phyloP scores from a whole-genome alignment of 2,888 invertebrate genomes.

The Mamestra brassicae region DNA sequence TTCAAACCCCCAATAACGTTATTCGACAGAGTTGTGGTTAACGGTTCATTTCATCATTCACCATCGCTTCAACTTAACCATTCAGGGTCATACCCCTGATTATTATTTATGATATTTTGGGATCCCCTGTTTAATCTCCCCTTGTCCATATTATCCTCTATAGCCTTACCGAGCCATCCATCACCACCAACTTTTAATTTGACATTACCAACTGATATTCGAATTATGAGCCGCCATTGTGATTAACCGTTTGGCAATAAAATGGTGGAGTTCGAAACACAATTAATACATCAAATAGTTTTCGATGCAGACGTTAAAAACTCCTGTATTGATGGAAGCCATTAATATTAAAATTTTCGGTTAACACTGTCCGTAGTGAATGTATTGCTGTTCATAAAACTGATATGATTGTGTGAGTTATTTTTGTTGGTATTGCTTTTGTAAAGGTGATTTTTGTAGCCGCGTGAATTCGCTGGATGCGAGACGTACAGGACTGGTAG shows the following conservation, averaged over 20 bases:
- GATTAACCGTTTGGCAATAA: slow-evolving; percentile 30
- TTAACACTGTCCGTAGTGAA: slow-evolving; percentile 34
- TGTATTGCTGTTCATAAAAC: slow-evolving; percentile 45
- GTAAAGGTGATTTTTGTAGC: background rate
- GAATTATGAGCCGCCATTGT: slow-evolving; percentile 33
- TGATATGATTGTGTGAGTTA: slow-evolving; percentile 38
- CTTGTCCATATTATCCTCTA: slow-evolving; percentile 7
- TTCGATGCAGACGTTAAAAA: slow-evolving; percentile 40
- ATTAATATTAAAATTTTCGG: slow-evolving; percentile 65
- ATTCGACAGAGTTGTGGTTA: background rate
- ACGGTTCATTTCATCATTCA: background rate
- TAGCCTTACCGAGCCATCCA: slow-evolving; percentile 23
- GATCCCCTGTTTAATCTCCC: slow-evolving; percentile 40
- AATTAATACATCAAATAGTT: slow-evolving; percentile 58
- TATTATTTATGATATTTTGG: slow-evolving; percentile 47
- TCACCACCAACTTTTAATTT: slow-evolving; percentile 41
- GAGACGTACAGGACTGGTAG: no score
- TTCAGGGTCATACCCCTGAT: slow-evolving; percentile 25
- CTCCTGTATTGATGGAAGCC: slow-evolving; percentile 48
- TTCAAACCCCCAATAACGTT: background rate
- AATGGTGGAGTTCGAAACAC: slow-evolving; percentile 46
- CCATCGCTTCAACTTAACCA: slow-evolving; percentile 9
- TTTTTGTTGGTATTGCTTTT: slow-evolving; percentile 25
- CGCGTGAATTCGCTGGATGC: no score
- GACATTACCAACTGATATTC: slow-evolving; percentile 36